Conservation (phyloP, 2,888 invertebrate genomes). For the Aelia acuminata region DNA sequence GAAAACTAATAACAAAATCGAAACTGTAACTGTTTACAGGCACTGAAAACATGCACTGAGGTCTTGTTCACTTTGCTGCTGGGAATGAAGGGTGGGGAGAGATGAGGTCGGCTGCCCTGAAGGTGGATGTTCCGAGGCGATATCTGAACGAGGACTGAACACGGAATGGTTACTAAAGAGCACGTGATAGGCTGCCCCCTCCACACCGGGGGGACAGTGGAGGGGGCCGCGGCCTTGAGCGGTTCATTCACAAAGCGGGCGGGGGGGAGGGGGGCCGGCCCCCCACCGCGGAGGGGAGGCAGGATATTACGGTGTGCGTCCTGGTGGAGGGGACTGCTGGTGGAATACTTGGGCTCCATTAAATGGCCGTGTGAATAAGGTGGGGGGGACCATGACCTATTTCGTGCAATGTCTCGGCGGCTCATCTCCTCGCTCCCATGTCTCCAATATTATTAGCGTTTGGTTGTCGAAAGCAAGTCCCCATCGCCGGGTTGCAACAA, state of each 20-base stretch:
- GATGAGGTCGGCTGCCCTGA: conserved; percentile 20
- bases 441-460: conserved; percentile 16
- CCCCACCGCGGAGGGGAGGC: conserved; percentile 42
- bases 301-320: conserved; percentile 46
- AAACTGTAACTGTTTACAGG: conserved; percentile 19
- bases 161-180: conserved; percentile 57
- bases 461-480: not conserved
- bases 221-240: conserved; percentile 53
- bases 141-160: conserved; percentile 49
- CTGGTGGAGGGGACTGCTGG: conserved; percentile 20
- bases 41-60: conserved; percentile 44
- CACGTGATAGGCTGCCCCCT: conserved; percentile 52
- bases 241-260: conserved; percentile 52
- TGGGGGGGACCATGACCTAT: conserved; percentile 58
- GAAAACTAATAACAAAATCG: not conserved
- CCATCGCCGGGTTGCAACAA: not conserved
- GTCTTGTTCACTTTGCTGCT: conserved; percentile 33
- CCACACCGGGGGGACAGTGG: not conserved
- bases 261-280: conserved; percentile 47
- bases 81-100: conserved; percentile 47
- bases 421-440: conserved; percentile 13
- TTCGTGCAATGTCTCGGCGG: conserved; percentile 39
- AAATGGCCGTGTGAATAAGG: conserved; percentile 56
- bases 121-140: conserved; percentile 45
- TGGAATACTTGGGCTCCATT: conserved; percentile 55